phyloP scores from a whole-genome alignment of 2,113 vertebrate genomes.

The Colius striatus region DNA sequence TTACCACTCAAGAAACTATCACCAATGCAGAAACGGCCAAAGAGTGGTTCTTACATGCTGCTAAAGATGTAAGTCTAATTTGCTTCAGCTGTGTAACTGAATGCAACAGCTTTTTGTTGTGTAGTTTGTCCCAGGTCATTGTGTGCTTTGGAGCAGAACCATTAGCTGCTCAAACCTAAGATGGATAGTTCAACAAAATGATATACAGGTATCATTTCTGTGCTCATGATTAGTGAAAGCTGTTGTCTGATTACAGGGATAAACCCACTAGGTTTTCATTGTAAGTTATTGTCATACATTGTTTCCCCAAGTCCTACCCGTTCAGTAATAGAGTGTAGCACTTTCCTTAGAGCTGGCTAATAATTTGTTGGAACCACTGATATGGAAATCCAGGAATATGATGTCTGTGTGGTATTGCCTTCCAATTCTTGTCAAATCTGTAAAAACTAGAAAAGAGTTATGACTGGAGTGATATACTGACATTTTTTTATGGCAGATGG shows the following conservation, averaged over 20 bases:
- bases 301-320: background rate
- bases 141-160: background rate
- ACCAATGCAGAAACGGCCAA: slow-evolving; percentile 96
- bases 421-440: background rate
- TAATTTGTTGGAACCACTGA: background rate
- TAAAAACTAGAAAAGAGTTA: background rate
- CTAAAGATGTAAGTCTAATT: slow-evolving; percentile 86
- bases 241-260: background rate
- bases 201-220: background rate
- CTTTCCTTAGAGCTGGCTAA: background rate
- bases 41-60: slow-evolving; percentile 90
- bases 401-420: background rate
- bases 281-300: background rate
- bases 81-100: background rate
- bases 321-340: background rate
- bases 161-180: background rate
- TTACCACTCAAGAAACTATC: slow-evolving; percentile 99
- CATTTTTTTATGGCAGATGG: background rate
- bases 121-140: background rate
- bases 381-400: background rate
- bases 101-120: background rate
- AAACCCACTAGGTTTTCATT: background rate
- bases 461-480: background rate
- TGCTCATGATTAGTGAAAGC: background rate
- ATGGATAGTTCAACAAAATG: background rate